Base-by-base conservation (phyloP, 2,888 invertebrate species). In the Alviniconcha strummeri region DNA sequence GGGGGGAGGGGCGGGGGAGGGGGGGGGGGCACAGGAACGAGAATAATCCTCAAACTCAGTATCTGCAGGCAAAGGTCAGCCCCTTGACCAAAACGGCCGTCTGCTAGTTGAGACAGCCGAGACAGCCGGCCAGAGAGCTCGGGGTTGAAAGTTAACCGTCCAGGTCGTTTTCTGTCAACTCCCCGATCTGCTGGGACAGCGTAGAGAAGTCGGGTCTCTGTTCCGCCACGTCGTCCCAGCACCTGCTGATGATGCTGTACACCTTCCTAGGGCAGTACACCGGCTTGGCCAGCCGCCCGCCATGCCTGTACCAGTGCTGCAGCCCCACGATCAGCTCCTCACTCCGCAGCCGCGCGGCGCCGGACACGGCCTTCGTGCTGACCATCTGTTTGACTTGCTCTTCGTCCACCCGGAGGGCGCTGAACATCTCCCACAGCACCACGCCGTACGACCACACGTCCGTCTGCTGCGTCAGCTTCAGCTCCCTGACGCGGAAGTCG, bases 361-460 rank as follows among this genome's bases (percentile, higher is more conserved):
- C 36, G 36, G 36, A 36, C 36, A 36, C 36, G 36, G 36, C 0
- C 36, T 3, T 36, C 36, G 36, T 36, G 36, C 36, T 36, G 36
- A 36, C 36, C 36, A 36, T 9, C 5, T 15, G 5, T 0, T 4
- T 19, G 57, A 19, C 57, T 15, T 60, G 52, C 15, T 13, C 11
- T 5, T 11, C 13, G 0, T 78, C 60, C 0, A 60, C 60, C 13
- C n/a, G n/a, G 7, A 0, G n/a, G 64, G 36, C 57, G 64, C 36
- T 64, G 64, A 78, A 78, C 57, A 78, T 78, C 52, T 78, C 78
- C 78, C 78, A 78, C 6, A 78, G 78, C 36, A 64, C 9, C 11
- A 78, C 15, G 52, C 78, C 78, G 64, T 11, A 78, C 0, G 78
- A 78, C 78, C 78, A 78, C 19, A 78, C 56, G 52, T 78, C 78